phyloP scores from a whole-genome alignment of 2,888 invertebrate species.

The Chorisops tibialis region DNA sequence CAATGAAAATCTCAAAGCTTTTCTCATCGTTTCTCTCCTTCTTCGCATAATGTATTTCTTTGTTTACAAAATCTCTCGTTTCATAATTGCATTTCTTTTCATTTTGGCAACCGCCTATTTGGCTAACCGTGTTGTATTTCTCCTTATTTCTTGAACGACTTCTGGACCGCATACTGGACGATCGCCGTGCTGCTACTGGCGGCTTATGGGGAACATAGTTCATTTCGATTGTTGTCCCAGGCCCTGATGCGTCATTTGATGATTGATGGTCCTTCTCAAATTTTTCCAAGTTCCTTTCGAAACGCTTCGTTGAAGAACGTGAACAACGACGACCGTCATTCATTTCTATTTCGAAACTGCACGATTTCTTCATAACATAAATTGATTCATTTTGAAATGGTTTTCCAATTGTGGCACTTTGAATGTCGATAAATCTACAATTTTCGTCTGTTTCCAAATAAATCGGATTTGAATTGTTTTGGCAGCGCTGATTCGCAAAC shows the following conservation, averaged over 20 bases:
- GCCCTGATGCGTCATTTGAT: slow-evolving; percentile 51
- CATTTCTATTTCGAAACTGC: slow-evolving; percentile 44
- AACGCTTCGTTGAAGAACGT: slow-evolving; percentile 43
- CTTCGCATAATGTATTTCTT: slow-evolving; percentile 45
- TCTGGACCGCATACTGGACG: slow-evolving; percentile 62
- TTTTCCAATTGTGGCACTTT: slow-evolving; percentile 37
- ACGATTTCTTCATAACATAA: slow-evolving; percentile 41
- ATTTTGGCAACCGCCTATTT: slow-evolving; percentile 48
- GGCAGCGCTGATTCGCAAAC: slow-evolving; percentile 48
- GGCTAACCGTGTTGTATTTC: slow-evolving; percentile 49
- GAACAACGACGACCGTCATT: slow-evolving; percentile 30
- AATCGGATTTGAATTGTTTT: slow-evolving; percentile 35
- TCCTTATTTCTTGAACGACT: slow-evolving; percentile 53
- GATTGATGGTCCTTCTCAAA: slow-evolving; percentile 59
- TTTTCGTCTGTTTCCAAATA: slow-evolving; percentile 38
- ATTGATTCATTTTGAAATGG: slow-evolving; percentile 17
- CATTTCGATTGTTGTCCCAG: slow-evolving; percentile 53
- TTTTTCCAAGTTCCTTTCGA: slow-evolving; percentile 59
- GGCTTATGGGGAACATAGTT: slow-evolving; percentile 69
- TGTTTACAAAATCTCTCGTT: slow-evolving; percentile 33
- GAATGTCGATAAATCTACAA: slow-evolving; percentile 36
- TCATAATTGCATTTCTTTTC: slow-evolving; percentile 40
- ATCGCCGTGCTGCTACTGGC: slow-evolving; percentile 67
- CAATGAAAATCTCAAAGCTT: slow-evolving; percentile 60
- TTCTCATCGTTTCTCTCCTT: slow-evolving; percentile 55